Evolutionary conservation across 1,140 invertebrate species (phyloP).

Genomic region (Musca domestica): DNA sequence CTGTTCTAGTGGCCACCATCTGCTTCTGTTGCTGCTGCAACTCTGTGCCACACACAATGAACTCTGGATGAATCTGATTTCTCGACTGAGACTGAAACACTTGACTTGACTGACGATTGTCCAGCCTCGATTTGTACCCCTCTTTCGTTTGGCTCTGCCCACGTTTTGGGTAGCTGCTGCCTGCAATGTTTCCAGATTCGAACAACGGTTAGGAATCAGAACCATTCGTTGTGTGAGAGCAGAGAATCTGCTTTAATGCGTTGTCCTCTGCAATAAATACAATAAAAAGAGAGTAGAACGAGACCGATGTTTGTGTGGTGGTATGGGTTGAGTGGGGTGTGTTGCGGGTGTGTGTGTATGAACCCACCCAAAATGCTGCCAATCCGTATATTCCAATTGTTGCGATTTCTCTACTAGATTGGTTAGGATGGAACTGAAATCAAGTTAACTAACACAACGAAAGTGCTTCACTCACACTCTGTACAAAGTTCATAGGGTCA

Average conservation of each 20-base stretch:
- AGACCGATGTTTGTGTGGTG: neutral
- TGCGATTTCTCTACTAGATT: constrained; percentile 45
- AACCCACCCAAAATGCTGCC: constrained; percentile 25
- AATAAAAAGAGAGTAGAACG: neutral
- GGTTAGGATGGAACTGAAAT: constrained; percentile 43
- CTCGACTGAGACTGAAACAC: constrained; percentile 24
- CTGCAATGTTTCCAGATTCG: neutral
- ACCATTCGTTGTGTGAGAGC: too few relatives aligned
- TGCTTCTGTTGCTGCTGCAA: constrained; percentile 17
- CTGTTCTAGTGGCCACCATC: constrained; percentile 34
- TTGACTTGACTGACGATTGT: constrained; percentile 5
- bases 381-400: constrained; percentile 38
- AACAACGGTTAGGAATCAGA: too few relatives aligned
- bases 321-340: too few relatives aligned
- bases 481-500: constrained; percentile 29
- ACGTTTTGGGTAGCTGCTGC: neutral
- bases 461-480: constrained; percentile 27
- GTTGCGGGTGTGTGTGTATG: neutral
- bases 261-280: neutral
- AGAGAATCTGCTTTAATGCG: too few relatives aligned
- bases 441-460: constrained; percentile 32
- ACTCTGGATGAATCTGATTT: constrained; percentile 29
- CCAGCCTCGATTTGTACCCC: constrained; percentile 4
- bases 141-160: neutral
- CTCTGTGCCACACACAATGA: constrained; percentile 19